Evolutionary conservation across 2,797 vertebrate genomes (phyloP).

Genomic region (Phataginus tetradactyla): DNA sequence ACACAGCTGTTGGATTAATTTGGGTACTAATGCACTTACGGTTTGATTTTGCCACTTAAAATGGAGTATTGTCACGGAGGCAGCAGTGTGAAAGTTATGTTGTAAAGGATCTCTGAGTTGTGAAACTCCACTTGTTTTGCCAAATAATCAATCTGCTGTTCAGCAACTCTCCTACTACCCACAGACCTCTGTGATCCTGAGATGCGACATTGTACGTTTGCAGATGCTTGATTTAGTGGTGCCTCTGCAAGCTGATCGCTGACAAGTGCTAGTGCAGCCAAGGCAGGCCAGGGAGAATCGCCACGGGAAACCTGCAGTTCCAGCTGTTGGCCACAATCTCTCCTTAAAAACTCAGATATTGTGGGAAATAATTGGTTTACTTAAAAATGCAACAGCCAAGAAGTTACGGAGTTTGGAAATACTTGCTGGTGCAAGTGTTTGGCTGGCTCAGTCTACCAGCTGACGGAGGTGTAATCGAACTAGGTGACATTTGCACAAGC

Average conservation of each 20-base stretch:
- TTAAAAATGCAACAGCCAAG: constrained; percentile 26
- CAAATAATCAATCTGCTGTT: constrained; percentile 71
- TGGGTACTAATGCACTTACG: constrained; percentile 74
- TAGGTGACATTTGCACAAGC: not conserved
- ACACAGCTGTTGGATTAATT: constrained; percentile 79
- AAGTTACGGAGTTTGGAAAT: constrained; percentile 16
- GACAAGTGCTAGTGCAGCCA: constrained; percentile 62
- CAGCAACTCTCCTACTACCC: constrained; percentile 44
- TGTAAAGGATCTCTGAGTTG: constrained; percentile 67
- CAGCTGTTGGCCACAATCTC: constrained; percentile 65
- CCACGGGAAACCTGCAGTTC: constrained; percentile 47
- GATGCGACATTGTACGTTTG: constrained; percentile 59
- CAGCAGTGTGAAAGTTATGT: constrained; percentile 63
- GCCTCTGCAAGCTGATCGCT: constrained; percentile 31
- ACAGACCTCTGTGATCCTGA: constrained; percentile 50
- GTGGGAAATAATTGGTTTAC: constrained; percentile 55
- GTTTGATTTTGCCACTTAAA: constrained; percentile 79
- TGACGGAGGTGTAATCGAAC: not conserved
- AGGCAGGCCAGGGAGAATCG: constrained; percentile 2
- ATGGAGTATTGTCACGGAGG: constrained; percentile 47
- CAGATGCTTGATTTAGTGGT: constrained; percentile 62
- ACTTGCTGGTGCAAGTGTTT: not conserved
- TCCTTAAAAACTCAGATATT: constrained; percentile 45
- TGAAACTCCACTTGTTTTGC: constrained; percentile 59
- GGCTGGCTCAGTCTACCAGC: not conserved